Base-by-base conservation (phyloP, 2,797 vertebrate genomes). In the Poecilia gillii region DNA sequence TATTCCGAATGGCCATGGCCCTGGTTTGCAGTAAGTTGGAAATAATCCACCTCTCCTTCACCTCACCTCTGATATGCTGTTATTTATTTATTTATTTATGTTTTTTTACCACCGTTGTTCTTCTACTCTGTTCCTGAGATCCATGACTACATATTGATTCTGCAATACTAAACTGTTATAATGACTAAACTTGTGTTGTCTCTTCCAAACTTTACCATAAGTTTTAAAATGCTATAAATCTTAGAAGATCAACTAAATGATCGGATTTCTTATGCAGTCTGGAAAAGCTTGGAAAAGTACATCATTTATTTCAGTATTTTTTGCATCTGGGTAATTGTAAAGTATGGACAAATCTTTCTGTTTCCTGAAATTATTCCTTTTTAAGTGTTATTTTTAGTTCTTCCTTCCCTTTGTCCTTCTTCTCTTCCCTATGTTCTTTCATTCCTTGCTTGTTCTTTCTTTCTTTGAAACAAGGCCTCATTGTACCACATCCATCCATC, bases 1-100 rank as follows among this genome's bases (percentile, higher is more conserved):
- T 99, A 87, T 97, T 99, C 85, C 96, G 98, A 84, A 98, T 99
- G 97, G 97, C 97, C 82, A 97, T 99, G 96, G 97, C 97, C 90
- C 96, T 99, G 93, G 95, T 99, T 88, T 99, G 98, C 95, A 99
- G 98, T 99, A 97, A 98, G 98, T 57, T 77, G 59, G 79, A 80
- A 66, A 73, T 33, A 55, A n/a, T 57, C 12, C 47, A 25, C 39
- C 31, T 76, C 31, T 74, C 3, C 25, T 46, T 39, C 16, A 13
- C 11, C n/a, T 79, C 7, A 47, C 36, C 16, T 77, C 49, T 77
- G 12, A 41, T 76, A 31, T 46, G n/a, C 41, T 18, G 3, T 72
- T 43, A 7, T 20, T 49, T 51, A 47, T 49, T 49, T 47, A 18
- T 47, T 47, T 49, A 47, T 14, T 20, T 51, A 3, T 33, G 4